Evolutionary conservation across 1,140 invertebrate genomes (phyloP).

Genomic region (Panagrolaimus sp.): DNA sequence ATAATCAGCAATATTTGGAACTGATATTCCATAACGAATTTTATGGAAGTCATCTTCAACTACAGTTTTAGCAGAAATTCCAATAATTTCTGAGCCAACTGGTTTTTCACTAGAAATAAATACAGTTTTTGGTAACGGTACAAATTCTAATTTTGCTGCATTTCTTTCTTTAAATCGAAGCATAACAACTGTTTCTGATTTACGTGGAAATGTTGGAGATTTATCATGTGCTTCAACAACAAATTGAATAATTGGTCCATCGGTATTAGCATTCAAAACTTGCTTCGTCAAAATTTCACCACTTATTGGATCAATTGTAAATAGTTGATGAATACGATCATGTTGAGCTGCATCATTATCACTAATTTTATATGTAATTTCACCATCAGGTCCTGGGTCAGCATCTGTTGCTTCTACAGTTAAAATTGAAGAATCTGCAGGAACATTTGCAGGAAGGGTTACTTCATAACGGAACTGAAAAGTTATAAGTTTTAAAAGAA

Average conservation of each 20-base stretch:
- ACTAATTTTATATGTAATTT: constrained; percentile 35
- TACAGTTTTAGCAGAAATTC: constrained; percentile 14
- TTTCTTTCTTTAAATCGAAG: constrained; percentile 26
- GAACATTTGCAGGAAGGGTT: constrained; percentile 25
- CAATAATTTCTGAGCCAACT: constrained; percentile 41
- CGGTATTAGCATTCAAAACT: constrained; percentile 21
- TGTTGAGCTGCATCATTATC: constrained; percentile 8
- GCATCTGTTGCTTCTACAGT: constrained; percentile 41
- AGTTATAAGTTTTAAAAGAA: constrained; percentile 20
- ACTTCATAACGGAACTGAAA: constrained; percentile 38
- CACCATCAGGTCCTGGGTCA: constrained; percentile 39
- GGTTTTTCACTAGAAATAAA: constrained; percentile 49
- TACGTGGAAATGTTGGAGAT: constrained; percentile 26
- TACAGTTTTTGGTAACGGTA: constrained; percentile 51
- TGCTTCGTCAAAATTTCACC: constrained; percentile 23
- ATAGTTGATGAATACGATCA: constrained; percentile 7
- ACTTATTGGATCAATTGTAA: constrained; percentile 12
- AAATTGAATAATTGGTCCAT: constrained; percentile 31
- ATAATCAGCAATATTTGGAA: background rate
- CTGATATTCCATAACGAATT: background rate
- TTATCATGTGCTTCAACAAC: constrained; percentile 35
- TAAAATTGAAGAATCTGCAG: constrained; percentile 26
- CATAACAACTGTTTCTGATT: constrained; percentile 32
- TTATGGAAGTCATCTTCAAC: constrained; percentile 3
- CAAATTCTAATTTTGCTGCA: constrained; percentile 37